Evolutionary conservation across 92 coral and sea anemone species (phyloP).

Genomic region (Parazoanthus darwini): DNA sequence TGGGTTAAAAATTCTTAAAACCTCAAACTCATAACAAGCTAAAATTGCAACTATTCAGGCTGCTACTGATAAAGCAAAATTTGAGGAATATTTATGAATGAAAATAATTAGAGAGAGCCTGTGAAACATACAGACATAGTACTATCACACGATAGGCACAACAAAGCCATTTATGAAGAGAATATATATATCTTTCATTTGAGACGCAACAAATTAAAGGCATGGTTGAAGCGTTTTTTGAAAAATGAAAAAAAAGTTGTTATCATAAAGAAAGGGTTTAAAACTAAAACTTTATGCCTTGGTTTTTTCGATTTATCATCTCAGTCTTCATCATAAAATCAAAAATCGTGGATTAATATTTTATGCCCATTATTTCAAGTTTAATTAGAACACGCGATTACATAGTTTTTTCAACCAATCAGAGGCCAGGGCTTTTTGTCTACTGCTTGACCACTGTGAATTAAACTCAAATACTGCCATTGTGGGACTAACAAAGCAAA

Average conservation of each 20-base stretch:
- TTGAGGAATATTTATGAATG: constrained; percentile 11
- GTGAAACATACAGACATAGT: neutral
- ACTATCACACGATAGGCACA: constrained; percentile 15
- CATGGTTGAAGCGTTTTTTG: neutral
- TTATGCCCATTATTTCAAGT: constrained; percentile 22
- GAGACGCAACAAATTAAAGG: neutral
- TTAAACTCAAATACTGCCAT: constrained; percentile 45
- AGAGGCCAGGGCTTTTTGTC: constrained; percentile 20
- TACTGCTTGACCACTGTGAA: constrained; percentile 41
- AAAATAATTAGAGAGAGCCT: constrained; percentile 15
- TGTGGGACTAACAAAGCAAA: constrained; percentile 31
- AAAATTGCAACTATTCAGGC: too few relatives aligned
- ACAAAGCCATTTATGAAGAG: neutral
- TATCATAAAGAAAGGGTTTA: neutral
- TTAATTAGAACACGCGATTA: constrained; percentile 50
- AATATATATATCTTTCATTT: neutral
- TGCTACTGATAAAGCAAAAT: too few relatives aligned
- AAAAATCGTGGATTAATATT: constrained; percentile 40
- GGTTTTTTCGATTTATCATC: neutral
- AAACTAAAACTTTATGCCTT: neutral
- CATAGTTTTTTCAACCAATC: constrained; percentile 35
- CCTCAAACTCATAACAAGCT: too few relatives aligned
- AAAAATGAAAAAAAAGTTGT: constrained; percentile 2
- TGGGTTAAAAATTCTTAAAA: too few relatives aligned
- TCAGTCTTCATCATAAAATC: constrained; percentile 16